phyloP scores from a whole-genome alignment of 2,113 vertebrate species.

The Monopterus albus region DNA sequence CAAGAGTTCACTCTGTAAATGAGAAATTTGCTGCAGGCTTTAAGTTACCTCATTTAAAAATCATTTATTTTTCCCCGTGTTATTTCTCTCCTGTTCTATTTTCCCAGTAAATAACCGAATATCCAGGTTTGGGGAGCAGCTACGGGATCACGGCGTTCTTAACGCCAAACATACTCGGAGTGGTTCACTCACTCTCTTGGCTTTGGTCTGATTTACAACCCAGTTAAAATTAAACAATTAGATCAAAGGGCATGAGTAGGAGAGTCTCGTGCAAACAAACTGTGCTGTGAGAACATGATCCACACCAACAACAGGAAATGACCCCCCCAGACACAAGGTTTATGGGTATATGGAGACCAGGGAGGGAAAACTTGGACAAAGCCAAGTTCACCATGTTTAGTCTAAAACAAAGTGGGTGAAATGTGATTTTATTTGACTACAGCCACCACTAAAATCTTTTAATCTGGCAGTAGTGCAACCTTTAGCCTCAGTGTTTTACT shows the following conservation, averaged over 20 bases:
- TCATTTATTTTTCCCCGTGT: not conserved
- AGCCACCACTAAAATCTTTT: not conserved
- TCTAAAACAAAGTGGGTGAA: not conserved
- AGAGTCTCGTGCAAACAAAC: conserved; percentile 15
- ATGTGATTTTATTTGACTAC: not conserved
- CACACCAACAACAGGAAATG: conserved; percentile 48
- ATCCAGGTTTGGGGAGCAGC: not conserved
- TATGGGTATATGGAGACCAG: not conserved
- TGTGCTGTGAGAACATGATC: conserved; percentile 14
- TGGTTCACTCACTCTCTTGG: not conserved
- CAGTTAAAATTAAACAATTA: conserved; percentile 1
- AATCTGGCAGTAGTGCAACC: no score
- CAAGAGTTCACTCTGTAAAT: conserved; percentile 49
- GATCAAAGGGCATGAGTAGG: not conserved
- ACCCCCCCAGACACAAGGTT: conserved; percentile 17
- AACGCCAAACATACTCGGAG: not conserved
- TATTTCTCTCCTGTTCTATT: conserved; percentile 15
- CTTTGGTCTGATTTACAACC: not conserved
- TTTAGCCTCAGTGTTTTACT: no score
- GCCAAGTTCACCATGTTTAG: conserved; percentile 6
- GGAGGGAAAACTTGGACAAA: not conserved
- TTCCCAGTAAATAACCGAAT: not conserved
- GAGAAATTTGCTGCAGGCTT: conserved; percentile 32
- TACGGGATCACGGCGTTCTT: conserved; percentile 4
- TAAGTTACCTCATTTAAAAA: not conserved